Evolutionary conservation across 2,113 vertebrate species (phyloP).

Genomic region (Acanthisitta chloris): DNA sequence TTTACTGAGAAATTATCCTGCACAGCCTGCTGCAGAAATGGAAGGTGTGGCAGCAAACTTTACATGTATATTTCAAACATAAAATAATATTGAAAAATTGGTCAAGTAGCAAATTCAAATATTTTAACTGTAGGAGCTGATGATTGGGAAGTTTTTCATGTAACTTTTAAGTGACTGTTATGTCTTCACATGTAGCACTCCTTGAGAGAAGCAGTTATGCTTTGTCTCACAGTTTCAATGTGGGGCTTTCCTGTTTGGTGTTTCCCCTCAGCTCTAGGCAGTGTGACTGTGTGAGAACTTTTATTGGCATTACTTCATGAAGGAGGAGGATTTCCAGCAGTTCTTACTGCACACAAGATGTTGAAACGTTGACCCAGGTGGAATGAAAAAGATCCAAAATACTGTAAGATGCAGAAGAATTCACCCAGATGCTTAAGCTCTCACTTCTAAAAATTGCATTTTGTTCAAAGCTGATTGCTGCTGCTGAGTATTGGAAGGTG

Average conservation of each 20-base stretch:
- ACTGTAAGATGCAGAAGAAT: neutral
- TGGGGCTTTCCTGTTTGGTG: neutral
- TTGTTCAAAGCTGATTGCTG: neutral
- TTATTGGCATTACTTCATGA: neutral
- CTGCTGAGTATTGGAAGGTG: neutral
- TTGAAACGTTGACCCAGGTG: neutral
- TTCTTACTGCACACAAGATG: neutral
- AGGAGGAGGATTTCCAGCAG: neutral
- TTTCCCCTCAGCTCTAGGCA: neutral
- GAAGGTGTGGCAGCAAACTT: neutral
- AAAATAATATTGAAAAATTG: neutral
- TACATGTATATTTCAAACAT: neutral
- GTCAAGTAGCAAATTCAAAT: neutral
- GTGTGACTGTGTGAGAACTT: neutral
- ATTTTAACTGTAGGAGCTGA: neutral
- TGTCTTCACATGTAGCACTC: neutral
- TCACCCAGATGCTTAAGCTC: neutral
- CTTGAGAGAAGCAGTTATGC: neutral
- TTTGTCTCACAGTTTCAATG: fast-evolving
- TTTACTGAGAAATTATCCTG: neutral
- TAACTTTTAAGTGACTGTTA: neutral
- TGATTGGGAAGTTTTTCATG: neutral
- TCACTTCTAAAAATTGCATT: neutral
- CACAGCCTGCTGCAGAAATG: neutral
- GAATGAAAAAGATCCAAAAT: neutral